phyloP scores from a whole-genome alignment of 2,797 vertebrate species.

The Cichlasoma orientale region DNA sequence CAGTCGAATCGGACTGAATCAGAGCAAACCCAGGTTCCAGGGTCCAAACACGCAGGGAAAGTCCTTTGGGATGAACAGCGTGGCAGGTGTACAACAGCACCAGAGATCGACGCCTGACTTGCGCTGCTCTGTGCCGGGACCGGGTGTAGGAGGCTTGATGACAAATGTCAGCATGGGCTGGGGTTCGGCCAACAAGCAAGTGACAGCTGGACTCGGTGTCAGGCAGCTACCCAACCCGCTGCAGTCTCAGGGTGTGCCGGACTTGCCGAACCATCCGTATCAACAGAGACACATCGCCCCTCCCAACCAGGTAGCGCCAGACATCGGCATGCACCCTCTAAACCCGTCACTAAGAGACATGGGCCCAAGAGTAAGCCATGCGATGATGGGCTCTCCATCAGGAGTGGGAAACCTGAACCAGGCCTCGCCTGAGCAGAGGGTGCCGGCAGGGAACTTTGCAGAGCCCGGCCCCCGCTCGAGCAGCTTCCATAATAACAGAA shows the following conservation, averaged over 20 bases:
- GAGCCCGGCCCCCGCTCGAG: constrained; percentile 78
- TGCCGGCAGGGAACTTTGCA: constrained; percentile 82
- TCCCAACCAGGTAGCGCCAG: constrained; percentile 85
- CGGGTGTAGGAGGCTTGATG: constrained; percentile 82
- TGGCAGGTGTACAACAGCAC: constrained; percentile 82
- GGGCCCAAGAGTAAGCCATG: constrained; percentile 81
- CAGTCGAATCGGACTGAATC: constrained; percentile 81
- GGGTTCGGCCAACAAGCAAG: constrained; percentile 83
- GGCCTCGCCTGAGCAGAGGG: constrained; percentile 82
- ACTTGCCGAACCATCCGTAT: constrained; percentile 82
- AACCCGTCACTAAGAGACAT: constrained; percentile 83
- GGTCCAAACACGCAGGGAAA: constrained; percentile 78
- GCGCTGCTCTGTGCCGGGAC: constrained; percentile 74
- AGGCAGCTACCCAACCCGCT: constrained; percentile 79
- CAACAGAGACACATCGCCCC: constrained; percentile 84
- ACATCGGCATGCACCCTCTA: constrained; percentile 84
- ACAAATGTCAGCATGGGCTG: constrained; percentile 82
- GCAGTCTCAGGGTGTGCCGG: constrained; percentile 83
- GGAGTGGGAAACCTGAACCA: constrained; percentile 81
- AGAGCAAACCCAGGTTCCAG: constrained; percentile 83
- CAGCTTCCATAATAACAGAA: constrained; percentile 85
- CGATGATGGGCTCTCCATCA: constrained; percentile 80
- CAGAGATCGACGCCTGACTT: constrained; percentile 80
- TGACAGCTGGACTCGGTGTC: constrained; percentile 77
- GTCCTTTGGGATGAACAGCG: constrained; percentile 81